Base-by-base conservation (phyloP, 2,113 vertebrate species). In the Brachyhypopomus occidentalis region DNA sequence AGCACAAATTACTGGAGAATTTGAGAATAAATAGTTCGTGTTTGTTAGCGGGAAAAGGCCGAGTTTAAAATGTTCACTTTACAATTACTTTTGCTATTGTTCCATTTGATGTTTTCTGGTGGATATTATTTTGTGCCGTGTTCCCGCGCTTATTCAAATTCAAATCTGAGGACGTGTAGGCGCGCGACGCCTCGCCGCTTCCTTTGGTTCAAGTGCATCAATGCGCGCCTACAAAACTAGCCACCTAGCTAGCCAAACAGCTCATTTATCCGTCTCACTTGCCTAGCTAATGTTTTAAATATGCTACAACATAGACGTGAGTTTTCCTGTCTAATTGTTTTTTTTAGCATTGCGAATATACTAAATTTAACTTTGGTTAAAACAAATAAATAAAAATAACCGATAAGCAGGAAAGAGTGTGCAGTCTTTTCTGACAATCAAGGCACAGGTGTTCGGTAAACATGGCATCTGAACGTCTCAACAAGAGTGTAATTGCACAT, bases 111-210 rank as follows among this genome's bases (percentile, higher is more conserved):
- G 38, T 78, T 64, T 72, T 67, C 55, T 62, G n/a, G 45, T 55
- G 63, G 56, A 23, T 48, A n/a, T 64, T 62, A 27, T 69, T 63
- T 62, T 20, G 20, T 19, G n/a, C 3, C 5, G 38, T 25, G 52
- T 89, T 94, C 91, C 91, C 92, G 92, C 93, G 82, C 88, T 86
- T 89, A 91, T 94, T 94, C 92, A 91, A 94, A 94, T 94, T 94
- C 91, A 92, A 94, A 94, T 82, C 6, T 12, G 34, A 78, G 77
- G 45, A 72, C 56, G 45, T 52, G 45, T 52, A 3, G 45, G 71
- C 62, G 74, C 75, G 84, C 80, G 45, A 78, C 81, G 80, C 77
- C 67, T 52, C 60, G 71, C 60, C 90, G 91, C 89, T 91, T 91
- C 86, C 90, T 93, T 93, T 92, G 90, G 92, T 92, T 88, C 88